Conservation (phyloP, 2,113 vertebrate genomes). For the Eretmochelys imbricata region DNA sequence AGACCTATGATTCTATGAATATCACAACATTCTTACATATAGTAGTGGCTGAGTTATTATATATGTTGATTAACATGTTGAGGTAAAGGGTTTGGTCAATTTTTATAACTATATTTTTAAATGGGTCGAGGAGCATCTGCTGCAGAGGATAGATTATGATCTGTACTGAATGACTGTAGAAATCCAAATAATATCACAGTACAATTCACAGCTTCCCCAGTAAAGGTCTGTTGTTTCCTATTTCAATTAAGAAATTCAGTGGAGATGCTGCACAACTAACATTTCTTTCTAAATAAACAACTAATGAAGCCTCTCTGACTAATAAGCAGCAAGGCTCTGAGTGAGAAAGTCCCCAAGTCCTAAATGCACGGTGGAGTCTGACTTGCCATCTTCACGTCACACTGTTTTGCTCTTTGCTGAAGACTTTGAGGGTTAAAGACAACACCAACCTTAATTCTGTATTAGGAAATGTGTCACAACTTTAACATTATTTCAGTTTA, state of each 20-base stretch:
- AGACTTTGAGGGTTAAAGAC: conserved; percentile 13
- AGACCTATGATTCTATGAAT: background rate
- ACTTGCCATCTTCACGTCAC: conserved; percentile 29
- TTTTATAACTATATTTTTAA: background rate
- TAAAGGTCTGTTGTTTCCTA: conserved; percentile 19
- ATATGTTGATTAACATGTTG: background rate
- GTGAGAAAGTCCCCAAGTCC: conserved; percentile 42
- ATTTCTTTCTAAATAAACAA: conserved; percentile 34
- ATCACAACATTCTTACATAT: background rate
- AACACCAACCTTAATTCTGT: conserved; percentile 34
- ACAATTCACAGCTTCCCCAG: background rate
- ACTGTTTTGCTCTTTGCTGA: conserved; percentile 51
- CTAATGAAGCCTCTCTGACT: background rate
- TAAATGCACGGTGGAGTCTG: conserved; percentile 34
- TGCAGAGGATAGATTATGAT: background rate
- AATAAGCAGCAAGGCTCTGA: conserved; percentile 53
- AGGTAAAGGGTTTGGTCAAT: background rate
- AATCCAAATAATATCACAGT: conserved; percentile 15
- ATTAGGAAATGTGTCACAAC: conserved; percentile 40
- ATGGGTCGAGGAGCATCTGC: background rate
- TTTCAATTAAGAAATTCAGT: conserved; percentile 20
- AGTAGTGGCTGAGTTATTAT: rapidly evolving
- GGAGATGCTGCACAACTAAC: background rate
- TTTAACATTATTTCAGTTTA: conserved; percentile 56
- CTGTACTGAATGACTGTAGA: background rate